phyloP scores from a whole-genome alignment of 2,888 invertebrate genomes.

The Criorhina ranunculi region DNA sequence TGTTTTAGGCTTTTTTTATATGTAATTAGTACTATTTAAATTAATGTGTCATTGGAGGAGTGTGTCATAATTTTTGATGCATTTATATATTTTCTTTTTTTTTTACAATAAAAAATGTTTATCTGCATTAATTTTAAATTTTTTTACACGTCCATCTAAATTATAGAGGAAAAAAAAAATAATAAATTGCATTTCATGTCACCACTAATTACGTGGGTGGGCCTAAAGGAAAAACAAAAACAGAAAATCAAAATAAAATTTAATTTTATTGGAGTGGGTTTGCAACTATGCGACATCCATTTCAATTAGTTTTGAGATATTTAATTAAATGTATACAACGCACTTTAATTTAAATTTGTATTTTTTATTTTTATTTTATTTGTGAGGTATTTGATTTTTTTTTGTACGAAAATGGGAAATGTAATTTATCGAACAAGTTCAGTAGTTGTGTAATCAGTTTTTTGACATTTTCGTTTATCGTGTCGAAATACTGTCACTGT shows the following conservation, averaged over 20 bases:
- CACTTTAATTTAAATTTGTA: conserved; percentile 13
- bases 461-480: conserved; percentile 2
- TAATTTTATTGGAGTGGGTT: conserved; percentile 4
- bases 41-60: background rate
- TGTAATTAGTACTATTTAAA: background rate
- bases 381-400: background rate
- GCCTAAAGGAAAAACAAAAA: background rate
- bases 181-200: conserved; percentile 31
- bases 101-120: conserved; percentile 19
- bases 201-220: conserved; percentile 26
- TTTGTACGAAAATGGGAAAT: no score
- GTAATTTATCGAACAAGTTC: background rate
- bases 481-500: background rate
- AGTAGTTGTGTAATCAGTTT: background rate
- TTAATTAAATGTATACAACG: conserved; percentile 31
- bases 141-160: conserved; percentile 27
- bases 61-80: background rate
- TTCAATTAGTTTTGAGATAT: conserved; percentile 11
- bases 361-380: background rate
- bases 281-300: conserved; percentile 19
- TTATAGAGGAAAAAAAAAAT: conserved; percentile 9
- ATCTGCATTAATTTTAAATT: conserved; percentile 5
- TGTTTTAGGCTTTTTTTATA: background rate
- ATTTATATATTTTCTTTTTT: background rate
- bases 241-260: conserved; percentile 1